Evolutionary conservation across 1,140 invertebrate species (phyloP).

Genomic region (Ceratitis capitata): DNA sequence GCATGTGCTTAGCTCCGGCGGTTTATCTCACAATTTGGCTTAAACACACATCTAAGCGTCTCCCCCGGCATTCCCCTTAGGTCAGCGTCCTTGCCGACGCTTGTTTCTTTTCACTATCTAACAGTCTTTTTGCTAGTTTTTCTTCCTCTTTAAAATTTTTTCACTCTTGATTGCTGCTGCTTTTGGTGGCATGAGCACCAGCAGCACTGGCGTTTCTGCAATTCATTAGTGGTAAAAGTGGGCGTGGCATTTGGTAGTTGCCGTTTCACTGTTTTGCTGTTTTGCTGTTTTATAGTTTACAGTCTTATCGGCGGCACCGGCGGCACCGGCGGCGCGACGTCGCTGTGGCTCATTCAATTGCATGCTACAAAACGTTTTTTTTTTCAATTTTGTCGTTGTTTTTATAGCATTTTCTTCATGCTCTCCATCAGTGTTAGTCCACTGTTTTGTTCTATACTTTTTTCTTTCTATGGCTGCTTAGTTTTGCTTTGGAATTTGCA

Average conservation of each 20-base stretch:
- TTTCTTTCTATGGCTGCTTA: neutral
- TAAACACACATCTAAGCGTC: slow-evolving; percentile 16
- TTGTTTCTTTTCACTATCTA: neutral
- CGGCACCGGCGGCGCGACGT: neutral
- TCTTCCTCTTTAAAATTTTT: neutral
- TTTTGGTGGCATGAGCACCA: neutral
- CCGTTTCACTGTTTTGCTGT: neutral
- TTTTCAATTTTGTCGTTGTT: neutral
- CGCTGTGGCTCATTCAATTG: slow-evolving; percentile 21
- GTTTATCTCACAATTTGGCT: slow-evolving; percentile 26
- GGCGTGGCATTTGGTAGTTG: slow-evolving; percentile 19
- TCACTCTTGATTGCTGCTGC: neutral
- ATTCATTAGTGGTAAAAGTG: slow-evolving; percentile 30
- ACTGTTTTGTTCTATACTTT: neutral
- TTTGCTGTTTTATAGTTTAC: too few species aligned
- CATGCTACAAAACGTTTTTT: neutral
- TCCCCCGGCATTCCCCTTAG: neutral
- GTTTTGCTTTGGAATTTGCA: slow-evolving; percentile 5
- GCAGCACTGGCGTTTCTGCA: neutral
- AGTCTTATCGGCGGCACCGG: neutral
- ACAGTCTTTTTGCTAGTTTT: neutral
- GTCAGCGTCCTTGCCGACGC: neutral
- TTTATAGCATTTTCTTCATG: neutral
- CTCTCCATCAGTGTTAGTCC: neutral
- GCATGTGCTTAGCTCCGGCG: neutral